Conservation (phyloP, 2,888 invertebrate genomes). For the Synanthedon vespiformis region DNA sequence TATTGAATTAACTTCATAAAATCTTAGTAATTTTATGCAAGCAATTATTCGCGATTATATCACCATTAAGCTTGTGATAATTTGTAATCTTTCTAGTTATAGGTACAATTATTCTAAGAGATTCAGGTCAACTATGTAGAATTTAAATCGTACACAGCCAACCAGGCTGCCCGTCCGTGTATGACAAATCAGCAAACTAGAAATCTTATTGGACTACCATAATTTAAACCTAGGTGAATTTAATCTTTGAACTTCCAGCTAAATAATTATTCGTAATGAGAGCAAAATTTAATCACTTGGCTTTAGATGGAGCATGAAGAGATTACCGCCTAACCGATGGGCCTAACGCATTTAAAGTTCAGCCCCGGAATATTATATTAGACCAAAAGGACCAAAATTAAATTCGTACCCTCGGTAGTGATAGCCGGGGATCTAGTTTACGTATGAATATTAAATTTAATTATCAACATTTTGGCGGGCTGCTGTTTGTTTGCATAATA, state of each 20-base stretch:
- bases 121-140: too few species aligned
- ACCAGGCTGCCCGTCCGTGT: too few species aligned
- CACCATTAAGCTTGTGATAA: too few species aligned
- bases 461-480: conserved; percentile 13
- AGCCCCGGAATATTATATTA: conserved; percentile 38
- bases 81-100: too few species aligned
- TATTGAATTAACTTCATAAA: too few species aligned
- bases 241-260: conserved; percentile 13
- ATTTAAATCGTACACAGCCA: too few species aligned
- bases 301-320: conserved; percentile 17
- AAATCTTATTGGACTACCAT: background rate
- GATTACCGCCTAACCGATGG: conserved; percentile 6
- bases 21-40: too few species aligned
- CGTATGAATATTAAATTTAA: conserved; percentile 42
- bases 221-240: conserved; percentile 11
- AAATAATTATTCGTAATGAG: conserved; percentile 23
- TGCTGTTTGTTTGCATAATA: conserved; percentile 7
- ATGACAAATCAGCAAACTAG: too few species aligned
- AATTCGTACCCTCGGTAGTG: conserved; percentile 32
- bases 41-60: too few species aligned
- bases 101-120: too few species aligned
- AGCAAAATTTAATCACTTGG: conserved; percentile 30
- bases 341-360: conserved; percentile 31
- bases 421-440: conserved; percentile 27
- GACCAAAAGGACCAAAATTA: conserved; percentile 39